A percentile compares a stretch with the other conserved stretches of the same genome.
phyloP scores from a whole-genome alignment of 2,113 vertebrate species.

The Halichoerus grypus region DNA sequence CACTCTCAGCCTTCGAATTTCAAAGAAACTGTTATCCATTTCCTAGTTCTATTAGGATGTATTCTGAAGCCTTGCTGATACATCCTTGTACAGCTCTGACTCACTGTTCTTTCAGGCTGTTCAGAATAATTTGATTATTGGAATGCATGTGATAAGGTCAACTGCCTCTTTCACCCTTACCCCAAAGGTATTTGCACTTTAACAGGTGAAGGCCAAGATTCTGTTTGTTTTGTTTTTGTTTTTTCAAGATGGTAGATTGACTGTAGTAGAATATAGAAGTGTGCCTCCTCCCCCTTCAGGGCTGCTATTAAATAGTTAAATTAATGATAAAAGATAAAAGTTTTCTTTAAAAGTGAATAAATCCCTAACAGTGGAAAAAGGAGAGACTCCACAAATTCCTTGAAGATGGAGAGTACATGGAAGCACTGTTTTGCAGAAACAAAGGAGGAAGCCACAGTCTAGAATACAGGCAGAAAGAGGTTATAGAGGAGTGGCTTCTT shows the following conservation, averaged over 20 bases:
- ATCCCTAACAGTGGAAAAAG: background rate
- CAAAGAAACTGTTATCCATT: background rate
- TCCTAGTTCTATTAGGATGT: background rate
- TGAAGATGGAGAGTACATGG: background rate
- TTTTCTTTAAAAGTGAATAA: constrained; percentile 21
- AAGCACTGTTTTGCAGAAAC: background rate
- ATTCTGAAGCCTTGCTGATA: background rate
- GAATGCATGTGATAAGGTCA: background rate
- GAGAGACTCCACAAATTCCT: background rate
- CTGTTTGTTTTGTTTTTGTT: background rate
- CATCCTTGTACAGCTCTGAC: background rate
- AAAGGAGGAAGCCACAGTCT: background rate
- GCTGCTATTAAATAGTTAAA: constrained; percentile 10
- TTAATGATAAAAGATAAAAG: background rate
- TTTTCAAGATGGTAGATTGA: background rate
- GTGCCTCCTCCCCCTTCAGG: background rate
- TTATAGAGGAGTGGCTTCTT: background rate
- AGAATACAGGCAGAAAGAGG: background rate
- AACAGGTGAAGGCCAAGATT: background rate
- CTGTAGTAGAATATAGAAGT: background rate
- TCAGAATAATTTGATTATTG: constrained; percentile 14
- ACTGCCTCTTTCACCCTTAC: background rate
- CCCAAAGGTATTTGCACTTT: background rate
- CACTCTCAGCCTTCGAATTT: background rate
- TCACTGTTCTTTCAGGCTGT: background rate